phyloP scores from a whole-genome alignment of 2,888 invertebrate genomes.

The Diadromus collaris region DNA sequence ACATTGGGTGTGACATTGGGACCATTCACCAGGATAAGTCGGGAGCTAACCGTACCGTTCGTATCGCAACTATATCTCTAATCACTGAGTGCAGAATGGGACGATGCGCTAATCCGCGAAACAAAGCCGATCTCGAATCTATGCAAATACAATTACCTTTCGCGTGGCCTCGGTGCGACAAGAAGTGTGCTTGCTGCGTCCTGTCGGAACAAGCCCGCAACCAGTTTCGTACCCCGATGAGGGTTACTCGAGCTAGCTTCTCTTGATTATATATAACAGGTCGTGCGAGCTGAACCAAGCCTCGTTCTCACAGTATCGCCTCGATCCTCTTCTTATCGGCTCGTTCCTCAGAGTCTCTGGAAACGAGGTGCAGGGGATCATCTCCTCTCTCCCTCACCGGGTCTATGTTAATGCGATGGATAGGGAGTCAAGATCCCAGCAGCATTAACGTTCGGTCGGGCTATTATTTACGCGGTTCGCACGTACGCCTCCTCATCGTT shows the following conservation, averaged over 20 bases:
- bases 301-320: slow-evolving; percentile 57
- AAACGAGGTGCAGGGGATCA: slow-evolving; percentile 73
- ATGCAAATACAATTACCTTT: slow-evolving; percentile 77
- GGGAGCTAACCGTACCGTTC: slow-evolving; percentile 42
- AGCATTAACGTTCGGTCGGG: slow-evolving; percentile 69
- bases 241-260: slow-evolving; percentile 9
- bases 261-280: slow-evolving; percentile 33
- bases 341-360: slow-evolving; percentile 75
- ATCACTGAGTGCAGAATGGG: slow-evolving; percentile 68
- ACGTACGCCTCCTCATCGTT: slow-evolving; percentile 43
- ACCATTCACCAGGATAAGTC: slow-evolving; percentile 27
- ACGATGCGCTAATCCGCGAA: slow-evolving; percentile 71
- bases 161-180: slow-evolving; percentile 53
- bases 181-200: slow-evolving; percentile 34
- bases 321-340: slow-evolving; percentile 74
- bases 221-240: slow-evolving; percentile 23
- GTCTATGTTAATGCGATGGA: slow-evolving; percentile 76
- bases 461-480: slow-evolving; percentile 49
- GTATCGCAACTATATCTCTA: slow-evolving; percentile 67
- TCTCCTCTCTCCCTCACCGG: slow-evolving; percentile 66
- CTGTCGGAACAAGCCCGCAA: slow-evolving; percentile 14
- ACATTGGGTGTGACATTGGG: neutral
- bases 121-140: slow-evolving; percentile 75
- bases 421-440: slow-evolving; percentile 68
- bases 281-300: slow-evolving; percentile 37